Evolutionary conservation across 2,888 invertebrate species (phyloP).

Genomic region (Serrognathus titanus): DNA sequence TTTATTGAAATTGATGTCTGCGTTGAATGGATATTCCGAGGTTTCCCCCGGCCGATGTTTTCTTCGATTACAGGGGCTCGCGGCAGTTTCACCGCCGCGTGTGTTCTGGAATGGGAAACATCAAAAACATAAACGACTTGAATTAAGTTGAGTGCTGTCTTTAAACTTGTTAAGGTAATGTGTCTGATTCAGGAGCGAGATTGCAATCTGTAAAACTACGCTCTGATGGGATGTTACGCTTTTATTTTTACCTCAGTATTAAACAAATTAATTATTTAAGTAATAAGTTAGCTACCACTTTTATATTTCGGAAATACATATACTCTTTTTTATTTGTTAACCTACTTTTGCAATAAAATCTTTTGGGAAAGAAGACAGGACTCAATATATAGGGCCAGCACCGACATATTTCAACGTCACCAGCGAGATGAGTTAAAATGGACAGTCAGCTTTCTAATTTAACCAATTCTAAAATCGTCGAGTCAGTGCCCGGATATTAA

Average conservation of each 20-base stretch:
- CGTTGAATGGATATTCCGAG: slow-evolving; percentile 40
- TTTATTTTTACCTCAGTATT: no score
- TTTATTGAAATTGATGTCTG: slow-evolving; percentile 47
- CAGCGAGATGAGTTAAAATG: slow-evolving; percentile 11
- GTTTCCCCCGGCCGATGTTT: slow-evolving; percentile 37
- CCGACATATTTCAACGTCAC: slow-evolving; percentile 4
- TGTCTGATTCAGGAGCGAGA: slow-evolving; percentile 5
- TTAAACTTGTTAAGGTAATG: slow-evolving; percentile 20
- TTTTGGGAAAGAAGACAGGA: no score
- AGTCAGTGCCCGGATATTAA: slow-evolving; percentile 18
- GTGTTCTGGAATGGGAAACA: slow-evolving; percentile 5
- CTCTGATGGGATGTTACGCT: no score
- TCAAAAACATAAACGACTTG: slow-evolving; percentile 15
- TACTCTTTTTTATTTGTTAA: no score
- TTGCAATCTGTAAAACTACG: slow-evolving; percentile 10
- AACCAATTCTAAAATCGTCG: slow-evolving; percentile 26
- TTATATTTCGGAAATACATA: no score
- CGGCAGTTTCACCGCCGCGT: background rate
- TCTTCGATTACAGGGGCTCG: slow-evolving; percentile 38
- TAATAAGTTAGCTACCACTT: no score
- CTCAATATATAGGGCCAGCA: background rate
- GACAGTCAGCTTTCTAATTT: slow-evolving; percentile 25
- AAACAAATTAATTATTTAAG: no score
- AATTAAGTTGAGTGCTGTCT: slow-evolving; percentile 19
- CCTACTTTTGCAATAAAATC: no score